phyloP scores from a whole-genome alignment of 2,797 vertebrate genomes.

The Premnoplex brunnescens region DNA sequence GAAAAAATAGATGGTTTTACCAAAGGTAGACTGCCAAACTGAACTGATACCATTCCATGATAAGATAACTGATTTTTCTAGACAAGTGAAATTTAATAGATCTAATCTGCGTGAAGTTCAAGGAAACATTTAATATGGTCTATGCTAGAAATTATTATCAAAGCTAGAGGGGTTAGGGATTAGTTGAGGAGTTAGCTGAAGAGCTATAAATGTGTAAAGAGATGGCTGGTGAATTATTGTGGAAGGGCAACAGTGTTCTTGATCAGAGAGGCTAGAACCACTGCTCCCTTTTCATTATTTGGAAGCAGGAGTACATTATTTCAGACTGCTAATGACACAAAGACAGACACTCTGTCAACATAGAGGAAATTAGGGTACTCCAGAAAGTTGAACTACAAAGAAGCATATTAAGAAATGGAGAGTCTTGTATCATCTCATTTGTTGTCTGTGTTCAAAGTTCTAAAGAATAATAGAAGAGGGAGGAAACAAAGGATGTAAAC shows the following conservation, averaged over 20 bases:
- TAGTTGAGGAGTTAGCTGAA: neutral
- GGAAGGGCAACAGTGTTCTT: neutral
- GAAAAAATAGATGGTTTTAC: neutral
- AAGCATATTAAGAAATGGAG: neutral
- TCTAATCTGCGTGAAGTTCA: neutral
- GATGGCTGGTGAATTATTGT: neutral
- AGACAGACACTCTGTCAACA: neutral
- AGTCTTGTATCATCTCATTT: neutral
- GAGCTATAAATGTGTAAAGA: neutral
- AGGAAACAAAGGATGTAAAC: neutral
- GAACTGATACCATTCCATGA: neutral
- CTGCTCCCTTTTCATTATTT: neutral
- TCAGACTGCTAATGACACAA: neutral
- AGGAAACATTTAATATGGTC: neutral
- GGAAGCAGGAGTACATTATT: rapidly evolving
- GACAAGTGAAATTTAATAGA: constrained; percentile 36
- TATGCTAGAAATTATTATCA: neutral
- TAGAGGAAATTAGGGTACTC: neutral
- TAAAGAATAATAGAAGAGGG: neutral
- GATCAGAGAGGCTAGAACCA: neutral
- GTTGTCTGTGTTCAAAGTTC: neutral
- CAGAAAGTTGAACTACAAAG: neutral
- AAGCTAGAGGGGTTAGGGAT: neutral
- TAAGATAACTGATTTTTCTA: constrained; percentile 23
- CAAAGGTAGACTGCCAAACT: neutral